Evolutionary conservation across 2,797 vertebrate genomes (phyloP).

Genomic region (Phoebastria nigripes): DNA sequence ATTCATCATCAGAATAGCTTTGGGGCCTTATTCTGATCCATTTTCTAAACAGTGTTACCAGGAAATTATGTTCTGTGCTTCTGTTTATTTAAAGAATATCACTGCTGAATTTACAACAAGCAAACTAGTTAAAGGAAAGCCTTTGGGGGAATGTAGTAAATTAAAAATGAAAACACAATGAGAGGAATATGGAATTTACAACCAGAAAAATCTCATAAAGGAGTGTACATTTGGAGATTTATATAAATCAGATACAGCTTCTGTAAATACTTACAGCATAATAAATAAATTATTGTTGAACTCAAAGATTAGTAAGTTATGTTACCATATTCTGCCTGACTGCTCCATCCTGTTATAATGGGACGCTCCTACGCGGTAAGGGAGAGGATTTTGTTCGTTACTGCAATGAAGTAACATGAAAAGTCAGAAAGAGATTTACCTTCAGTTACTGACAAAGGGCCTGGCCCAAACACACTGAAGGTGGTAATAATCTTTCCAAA

Average conservation of each 20-base stretch:
- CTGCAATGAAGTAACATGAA: neutral
- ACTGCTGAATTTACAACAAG: slow-evolving; percentile 53
- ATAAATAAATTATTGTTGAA: slow-evolving; percentile 40
- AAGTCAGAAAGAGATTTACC: neutral
- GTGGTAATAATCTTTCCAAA: neutral
- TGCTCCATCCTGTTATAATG: neutral
- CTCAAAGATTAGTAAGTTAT: neutral
- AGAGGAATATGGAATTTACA: slow-evolving; percentile 42
- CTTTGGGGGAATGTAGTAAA: slow-evolving; percentile 47
- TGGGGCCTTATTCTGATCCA: slow-evolving; percentile 42
- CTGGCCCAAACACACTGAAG: neutral
- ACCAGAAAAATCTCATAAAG: slow-evolving; percentile 5
- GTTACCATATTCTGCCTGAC: neutral
- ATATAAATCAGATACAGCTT: slow-evolving; percentile 49
- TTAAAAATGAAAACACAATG: slow-evolving; percentile 61
- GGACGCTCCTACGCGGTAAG: neutral
- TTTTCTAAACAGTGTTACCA: slow-evolving; percentile 51
- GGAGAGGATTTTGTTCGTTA: neutral
- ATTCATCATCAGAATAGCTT: slow-evolving; percentile 62
- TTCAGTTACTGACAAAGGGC: neutral
- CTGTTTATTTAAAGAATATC: slow-evolving; percentile 65
- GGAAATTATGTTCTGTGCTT: slow-evolving; percentile 48
- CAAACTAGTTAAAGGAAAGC: slow-evolving; percentile 54
- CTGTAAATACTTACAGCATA: slow-evolving; percentile 39
- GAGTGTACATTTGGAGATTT: slow-evolving; percentile 17